A percentile compares a stretch with the other conserved stretches of the same genome.
phyloP scores from a whole-genome alignment of 2,797 vertebrate genomes.

The Protonibea diacanthus region DNA sequence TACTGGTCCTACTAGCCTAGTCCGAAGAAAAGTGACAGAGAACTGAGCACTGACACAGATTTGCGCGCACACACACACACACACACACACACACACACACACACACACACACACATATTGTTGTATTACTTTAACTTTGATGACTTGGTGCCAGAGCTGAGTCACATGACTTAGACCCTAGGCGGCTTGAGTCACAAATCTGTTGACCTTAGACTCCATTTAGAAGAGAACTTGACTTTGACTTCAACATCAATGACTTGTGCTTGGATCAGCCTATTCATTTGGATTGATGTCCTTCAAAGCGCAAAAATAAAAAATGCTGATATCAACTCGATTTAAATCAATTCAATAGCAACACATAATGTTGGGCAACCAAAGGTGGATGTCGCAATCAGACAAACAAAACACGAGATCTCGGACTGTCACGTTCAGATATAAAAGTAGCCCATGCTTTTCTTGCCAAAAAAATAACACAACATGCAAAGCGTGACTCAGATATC shows the following conservation, averaged over 20 bases:
- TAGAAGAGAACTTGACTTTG: no score
- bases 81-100: no score
- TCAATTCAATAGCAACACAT: not conserved
- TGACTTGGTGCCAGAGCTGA: constrained; percentile 21
- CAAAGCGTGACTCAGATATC: not conserved
- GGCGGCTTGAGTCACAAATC: constrained; percentile 27
- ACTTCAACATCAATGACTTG: no score
- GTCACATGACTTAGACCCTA: constrained; percentile 23
- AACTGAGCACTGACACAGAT: constrained; percentile 36
- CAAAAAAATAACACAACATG: not conserved
- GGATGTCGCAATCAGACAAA: not conserved
- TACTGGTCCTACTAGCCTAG: constrained; percentile 21
- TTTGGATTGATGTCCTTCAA: not conserved
- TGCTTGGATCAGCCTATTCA: no score
- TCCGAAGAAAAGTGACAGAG: constrained; percentile 30
- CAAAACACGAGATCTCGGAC: not conserved
- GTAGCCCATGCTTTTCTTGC: not conserved
- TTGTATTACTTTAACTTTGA: not conserved
- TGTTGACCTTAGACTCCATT: constrained; percentile 8
- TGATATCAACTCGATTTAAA: not conserved
- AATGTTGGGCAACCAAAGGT: not conserved
- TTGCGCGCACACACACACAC: constrained; percentile 35
- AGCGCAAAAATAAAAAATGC: not conserved
- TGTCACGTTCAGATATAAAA: not conserved
- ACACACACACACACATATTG: constrained; percentile 20